Base-by-base conservation (phyloP, 1,140 invertebrate genomes). In the Drosophila kurseongensis region DNA sequence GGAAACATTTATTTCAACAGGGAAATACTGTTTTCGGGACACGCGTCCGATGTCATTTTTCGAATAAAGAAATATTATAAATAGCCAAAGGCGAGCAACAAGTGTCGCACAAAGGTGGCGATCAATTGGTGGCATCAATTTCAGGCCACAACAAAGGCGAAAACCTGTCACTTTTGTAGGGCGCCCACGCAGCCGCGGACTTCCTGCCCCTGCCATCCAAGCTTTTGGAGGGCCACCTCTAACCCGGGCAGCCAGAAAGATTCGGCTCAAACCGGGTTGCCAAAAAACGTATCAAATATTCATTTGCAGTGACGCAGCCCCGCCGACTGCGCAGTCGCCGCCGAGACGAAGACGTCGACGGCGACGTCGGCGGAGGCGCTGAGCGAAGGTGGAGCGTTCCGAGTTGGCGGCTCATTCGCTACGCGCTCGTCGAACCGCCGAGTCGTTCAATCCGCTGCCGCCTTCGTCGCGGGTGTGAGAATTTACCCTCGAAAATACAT, bases 401-500 rank as follows among this genome's bases (percentile, higher is more conserved):
- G 41, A 52, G 47, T 62, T 66, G 38, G 54, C 32, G 67, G 68
- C 55, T 78, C 82, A 88, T 89, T 88, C 83, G 83, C 51, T 67
- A 66, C 80, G 83, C 76, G 83, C 81, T 86, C 80, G 84, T 73
- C 71, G 83, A 78, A 89, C 72, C 80, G 72, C 65, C 84, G 73
- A 76, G 73, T 67, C 73, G 74, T 76, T 58, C 47, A 35, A 83
- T 77, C 69, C 84, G 83, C 63, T 59, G 48, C 51, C 27, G 67
- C 42, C 58, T 55, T 40, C 69, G 62, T 84, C 71, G 80, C 79
- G 67, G 51, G 83, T 74, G 71, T 73, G 52, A 73, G 42, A 60
- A 63, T 38, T 60, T 63, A 13, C 27, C 27, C 10, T 13, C 48
- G 59, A 47, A 67, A 44, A 57, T 59, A 61, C 36, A 45, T 27